Base-by-base conservation (phyloP, 1,140 invertebrate genomes). In the Drosophila paulistorum region DNA sequence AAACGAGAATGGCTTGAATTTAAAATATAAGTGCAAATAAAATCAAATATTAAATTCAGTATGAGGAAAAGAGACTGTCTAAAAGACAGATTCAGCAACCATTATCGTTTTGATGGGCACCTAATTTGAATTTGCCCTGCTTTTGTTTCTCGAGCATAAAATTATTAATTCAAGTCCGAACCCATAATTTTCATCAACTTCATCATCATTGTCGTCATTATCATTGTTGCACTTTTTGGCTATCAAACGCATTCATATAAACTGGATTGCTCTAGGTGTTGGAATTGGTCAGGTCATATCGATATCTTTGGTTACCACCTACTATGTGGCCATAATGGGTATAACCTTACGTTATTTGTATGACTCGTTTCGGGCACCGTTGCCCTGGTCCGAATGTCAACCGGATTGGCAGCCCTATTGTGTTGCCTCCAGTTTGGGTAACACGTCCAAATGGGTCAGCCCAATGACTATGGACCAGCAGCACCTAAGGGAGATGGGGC, bases 211-310 rank as follows among this genome's bases (percentile, higher is more conserved):
- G n/a, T n/a, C n/a, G n/a, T n/a, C n/a, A n/a, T n/a, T n/a, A n/a
- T n/a, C n/a, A n/a, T n/a, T n/a, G n/a, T n/a, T n/a, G n/a, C n/a
- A n/a, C n/a, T n/a, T n/a, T n/a, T n/a, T n/a, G n/a, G n/a, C n/a
- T n/a, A n/a, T n/a, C n/a, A n/a, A n/a, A n/a, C n/a, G n/a, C 45
- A 51, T 51, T 51, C 45, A 23, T 51, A 23, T 23, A 9, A 23
- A 51, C 45, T 10, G 9, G 45, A 93, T 93, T 39, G 13, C 78
- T 57, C 45, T 87, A 95, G 96, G 96, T 74, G 93, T 96, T 45
- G 96, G 96, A 10, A 96, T 95, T 80, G 95, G 95, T 1, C 95
- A 96, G 91, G 95, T 95, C 26, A 92, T 96, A 2, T 94, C 96
- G 0, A 95, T 96, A 42, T 94, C 94, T 64, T 93, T 96, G 54